Evolutionary conservation across 2,113 vertebrate genomes (phyloP), one percentile per base, ranked within the genome.

Genomic region (Spheniscus mendiculus): DNA sequence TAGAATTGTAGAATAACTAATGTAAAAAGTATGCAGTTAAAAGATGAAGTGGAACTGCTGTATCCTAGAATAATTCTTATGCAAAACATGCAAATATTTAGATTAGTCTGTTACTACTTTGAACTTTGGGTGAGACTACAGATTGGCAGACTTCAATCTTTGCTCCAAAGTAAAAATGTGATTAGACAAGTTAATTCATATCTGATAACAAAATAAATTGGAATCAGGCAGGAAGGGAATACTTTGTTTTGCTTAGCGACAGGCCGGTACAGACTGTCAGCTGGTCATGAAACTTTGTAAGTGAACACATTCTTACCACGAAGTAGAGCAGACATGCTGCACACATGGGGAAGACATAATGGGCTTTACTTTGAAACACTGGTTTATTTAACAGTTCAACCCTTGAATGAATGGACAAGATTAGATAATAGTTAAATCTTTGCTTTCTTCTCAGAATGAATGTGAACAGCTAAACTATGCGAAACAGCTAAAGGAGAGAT

Each of bases 391-490:
- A 55, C 15, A 55, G n/a, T 78, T 82, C 36, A 63, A 1, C 42
- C 52, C 45, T 67, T 76, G 76, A 44, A 29, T 62, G 56, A 45
- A 65, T 67, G 45, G 56, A 38, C 9, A 29, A 62, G 61, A 71
- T 69, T 12, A 14, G 44, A 42, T 80, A 74, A 63, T 32, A 42
- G 55, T 56, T 92, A 55, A 91, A 76, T 30, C 20, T 87, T 65
- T 96, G 49, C 84, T 93, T 85, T 59, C 40, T 70, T 91, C 93
- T 84, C 97, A 99, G 99, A 99, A 99, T 97, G 99, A 99, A 96
- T 99, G 98, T 89, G 99, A 99, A 63, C 99, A 99, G 97, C 98
- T 99, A 47, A 99, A 99, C 98, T 99, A 99, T 97, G 99, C 99
- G 25, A 99, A 98, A 96, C 99, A 99, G 96, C 98, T 99, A 94